Conservation (phyloP, 2,113 vertebrate genomes). For the Tinamus guttatus region DNA sequence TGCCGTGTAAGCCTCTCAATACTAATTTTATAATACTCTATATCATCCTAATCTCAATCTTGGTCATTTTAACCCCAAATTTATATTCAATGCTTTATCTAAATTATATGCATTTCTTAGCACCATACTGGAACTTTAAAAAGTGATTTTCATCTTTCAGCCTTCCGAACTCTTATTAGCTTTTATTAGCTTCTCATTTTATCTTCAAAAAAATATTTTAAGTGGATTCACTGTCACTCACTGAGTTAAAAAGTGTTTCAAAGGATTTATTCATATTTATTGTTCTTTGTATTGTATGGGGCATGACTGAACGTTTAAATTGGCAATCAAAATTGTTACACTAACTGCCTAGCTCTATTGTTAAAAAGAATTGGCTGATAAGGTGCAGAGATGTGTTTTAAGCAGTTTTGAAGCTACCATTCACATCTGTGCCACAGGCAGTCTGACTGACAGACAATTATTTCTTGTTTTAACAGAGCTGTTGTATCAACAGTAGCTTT, state of each 20-base stretch:
- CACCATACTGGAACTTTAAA: not conserved
- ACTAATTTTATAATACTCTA: not conserved
- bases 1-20: not conserved
- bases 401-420: not conserved
- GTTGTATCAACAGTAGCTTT: constrained; percentile 22
- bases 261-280: not conserved
- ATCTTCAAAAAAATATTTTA: not conserved
- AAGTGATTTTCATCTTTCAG: not conserved
- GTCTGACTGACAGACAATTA: constrained; percentile 5
- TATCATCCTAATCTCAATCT: not conserved
- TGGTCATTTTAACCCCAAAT: not conserved
- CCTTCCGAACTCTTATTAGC: not conserved
- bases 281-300: not conserved
- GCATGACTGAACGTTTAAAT: not conserved
- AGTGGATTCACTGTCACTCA: not conserved
- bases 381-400: not conserved
- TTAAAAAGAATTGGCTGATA: constrained; percentile 26
- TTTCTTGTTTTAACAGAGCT: constrained; percentile 13
- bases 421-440: not conserved
- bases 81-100: not conserved
- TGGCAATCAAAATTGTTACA: not conserved
- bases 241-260: not conserved
- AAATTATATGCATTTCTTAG: not conserved
- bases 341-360: not conserved
- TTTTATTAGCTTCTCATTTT: not conserved